These are phyloP conservation scores for Dysmachus trigonus DNA, from an alignment of 2,888 invertebrate species.

Conservation along the genomic window DNA sequence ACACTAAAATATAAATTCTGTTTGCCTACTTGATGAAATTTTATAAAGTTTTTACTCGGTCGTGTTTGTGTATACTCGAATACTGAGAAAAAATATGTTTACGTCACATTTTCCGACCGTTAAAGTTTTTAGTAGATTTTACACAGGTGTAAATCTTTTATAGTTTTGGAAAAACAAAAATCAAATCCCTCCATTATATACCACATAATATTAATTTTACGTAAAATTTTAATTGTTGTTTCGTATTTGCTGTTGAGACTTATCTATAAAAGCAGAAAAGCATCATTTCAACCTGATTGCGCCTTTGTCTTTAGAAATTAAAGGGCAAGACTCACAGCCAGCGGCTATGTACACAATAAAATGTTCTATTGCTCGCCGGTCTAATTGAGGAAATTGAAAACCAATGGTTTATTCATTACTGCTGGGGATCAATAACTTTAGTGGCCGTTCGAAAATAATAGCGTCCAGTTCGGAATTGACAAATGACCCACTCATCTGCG, in stretches of 20 bases:
- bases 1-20: too few species aligned
- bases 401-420: conserved; percentile 25
- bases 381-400: conserved; percentile 16
- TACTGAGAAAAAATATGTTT: too few species aligned
- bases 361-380: not conserved
- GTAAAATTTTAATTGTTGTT: not conserved
- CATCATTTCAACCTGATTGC: not conserved
- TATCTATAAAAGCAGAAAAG: not conserved
- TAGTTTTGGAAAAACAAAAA: too few species aligned
- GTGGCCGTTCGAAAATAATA: conserved; percentile 3
- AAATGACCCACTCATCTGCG: conserved; percentile 38
- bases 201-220: too few species aligned
- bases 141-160: too few species aligned
- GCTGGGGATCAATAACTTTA: conserved; percentile 21
- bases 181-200: too few species aligned
- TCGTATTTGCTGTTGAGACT: not conserved
- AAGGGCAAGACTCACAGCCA: not conserved
- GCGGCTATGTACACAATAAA: not conserved
- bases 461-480: conserved; percentile 20
- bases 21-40: too few species aligned
- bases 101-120: too few species aligned
- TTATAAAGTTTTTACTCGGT: too few species aligned
- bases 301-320: not conserved
- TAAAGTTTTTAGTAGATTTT: too few species aligned
- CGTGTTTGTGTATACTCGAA: too few species aligned